Evolutionary conservation across 2,797 vertebrate species (phyloP).

Genomic region (Monodelphis domestica): DNA sequence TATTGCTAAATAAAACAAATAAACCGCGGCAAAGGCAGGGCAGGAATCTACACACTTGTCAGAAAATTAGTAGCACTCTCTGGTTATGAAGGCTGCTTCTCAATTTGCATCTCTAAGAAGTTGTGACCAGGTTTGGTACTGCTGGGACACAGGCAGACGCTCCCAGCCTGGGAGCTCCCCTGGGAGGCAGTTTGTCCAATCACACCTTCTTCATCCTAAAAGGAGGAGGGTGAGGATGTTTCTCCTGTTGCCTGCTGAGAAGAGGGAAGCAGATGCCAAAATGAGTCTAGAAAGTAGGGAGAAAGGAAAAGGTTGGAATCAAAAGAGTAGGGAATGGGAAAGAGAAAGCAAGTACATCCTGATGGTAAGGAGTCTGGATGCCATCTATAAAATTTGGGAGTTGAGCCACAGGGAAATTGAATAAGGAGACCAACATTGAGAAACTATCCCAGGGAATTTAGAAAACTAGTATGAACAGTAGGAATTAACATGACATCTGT

Average conservation of each 20-base stretch:
- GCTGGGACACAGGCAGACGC: conserved; percentile 60
- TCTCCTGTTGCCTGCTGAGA: neutral
- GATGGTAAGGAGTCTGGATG: neutral
- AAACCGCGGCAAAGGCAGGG: conserved; percentile 81
- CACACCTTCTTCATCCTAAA: neutral
- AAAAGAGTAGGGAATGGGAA: neutral
- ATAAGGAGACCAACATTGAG: neutral
- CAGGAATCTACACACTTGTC: conserved; percentile 83
- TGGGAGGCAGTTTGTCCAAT: conserved; percentile 43
- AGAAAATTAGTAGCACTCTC: conserved; percentile 85
- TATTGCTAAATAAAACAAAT: conserved; percentile 88
- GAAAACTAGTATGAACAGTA: neutral
- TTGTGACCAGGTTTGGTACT: conserved; percentile 83
- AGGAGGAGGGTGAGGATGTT: rapidly evolving
- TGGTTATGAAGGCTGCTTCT: conserved; percentile 85
- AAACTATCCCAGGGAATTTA: neutral
- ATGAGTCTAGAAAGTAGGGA: neutral
- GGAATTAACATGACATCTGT: neutral
- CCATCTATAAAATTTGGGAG: neutral
- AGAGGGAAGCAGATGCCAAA: neutral
- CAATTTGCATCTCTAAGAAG: conserved; percentile 89
- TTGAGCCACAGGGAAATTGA: neutral
- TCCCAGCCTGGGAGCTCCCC: conserved; percentile 11
- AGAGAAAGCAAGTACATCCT: neutral
- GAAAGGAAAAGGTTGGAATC: neutral